phyloP scores from a whole-genome alignment of 2,797 vertebrate genomes.

The Hyperoplus lanceolatus region DNA sequence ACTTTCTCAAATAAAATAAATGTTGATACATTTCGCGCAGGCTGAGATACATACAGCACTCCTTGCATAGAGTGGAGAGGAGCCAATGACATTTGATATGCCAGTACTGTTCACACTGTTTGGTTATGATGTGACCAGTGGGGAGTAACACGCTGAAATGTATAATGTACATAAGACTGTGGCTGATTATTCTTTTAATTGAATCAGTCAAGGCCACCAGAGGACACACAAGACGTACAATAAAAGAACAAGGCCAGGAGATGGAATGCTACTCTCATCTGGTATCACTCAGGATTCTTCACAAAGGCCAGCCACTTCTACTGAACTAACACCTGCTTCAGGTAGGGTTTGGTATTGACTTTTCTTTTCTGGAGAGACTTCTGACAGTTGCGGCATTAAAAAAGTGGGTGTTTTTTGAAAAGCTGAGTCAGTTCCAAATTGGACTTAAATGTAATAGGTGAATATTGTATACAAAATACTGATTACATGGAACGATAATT shows the following conservation, averaged over 20 bases:
- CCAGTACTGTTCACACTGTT: background rate
- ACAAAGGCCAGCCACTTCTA: background rate
- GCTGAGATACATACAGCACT: background rate
- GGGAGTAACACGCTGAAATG: background rate
- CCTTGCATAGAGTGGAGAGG: constrained; percentile 19
- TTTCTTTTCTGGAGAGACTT: background rate
- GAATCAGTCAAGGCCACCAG: constrained; percentile 11
- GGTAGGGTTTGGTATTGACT: background rate
- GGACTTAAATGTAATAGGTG: background rate
- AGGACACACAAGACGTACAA: constrained; percentile 2
- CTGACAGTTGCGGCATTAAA: background rate
- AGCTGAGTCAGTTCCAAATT: background rate
- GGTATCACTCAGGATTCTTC: constrained; percentile 3
- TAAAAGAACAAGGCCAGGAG: background rate
- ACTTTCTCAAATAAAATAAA: constrained; percentile 10
- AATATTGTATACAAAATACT: background rate
- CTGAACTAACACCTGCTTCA: constrained; percentile 1
- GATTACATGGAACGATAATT: too few species aligned
- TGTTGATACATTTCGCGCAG: background rate
- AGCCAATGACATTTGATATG: constrained; percentile 8
- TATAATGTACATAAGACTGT: background rate
- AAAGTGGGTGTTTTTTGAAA: background rate
- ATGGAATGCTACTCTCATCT: background rate
- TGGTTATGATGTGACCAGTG: background rate
- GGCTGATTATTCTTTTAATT: constrained; percentile 2